Evolutionary conservation across 2,888 invertebrate genomes (phyloP).

Genomic region (Eilema griseolum): DNA sequence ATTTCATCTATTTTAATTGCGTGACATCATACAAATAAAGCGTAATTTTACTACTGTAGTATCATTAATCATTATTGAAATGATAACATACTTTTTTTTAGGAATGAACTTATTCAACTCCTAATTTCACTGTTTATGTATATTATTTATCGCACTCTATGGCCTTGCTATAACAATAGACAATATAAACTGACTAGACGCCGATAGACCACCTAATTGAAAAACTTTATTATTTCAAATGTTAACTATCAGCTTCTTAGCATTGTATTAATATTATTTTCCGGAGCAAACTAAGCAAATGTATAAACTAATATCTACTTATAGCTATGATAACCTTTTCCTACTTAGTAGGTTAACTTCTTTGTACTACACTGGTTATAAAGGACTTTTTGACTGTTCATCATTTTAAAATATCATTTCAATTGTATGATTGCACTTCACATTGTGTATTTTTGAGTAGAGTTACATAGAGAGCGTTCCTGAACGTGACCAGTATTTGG

Average conservation of each 20-base stretch:
- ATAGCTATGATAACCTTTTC: background rate
- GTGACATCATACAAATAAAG: background rate
- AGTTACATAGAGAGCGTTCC: background rate
- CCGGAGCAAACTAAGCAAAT: background rate
- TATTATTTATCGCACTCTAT: background rate
- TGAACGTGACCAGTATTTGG: background rate
- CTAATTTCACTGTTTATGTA: background rate
- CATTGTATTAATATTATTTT: constrained; percentile 2
- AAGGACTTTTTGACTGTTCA: background rate
- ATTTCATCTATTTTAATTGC: background rate
- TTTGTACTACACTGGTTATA: background rate
- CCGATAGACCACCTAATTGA: background rate
- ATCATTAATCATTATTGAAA: background rate
- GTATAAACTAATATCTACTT: background rate
- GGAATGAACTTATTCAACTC: background rate
- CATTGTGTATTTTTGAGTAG: background rate
- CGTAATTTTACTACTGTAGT: background rate
- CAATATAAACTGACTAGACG: background rate
- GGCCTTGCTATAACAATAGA: background rate
- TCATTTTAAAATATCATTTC: background rate
- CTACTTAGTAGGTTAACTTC: background rate
- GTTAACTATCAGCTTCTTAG: background rate
- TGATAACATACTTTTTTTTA: background rate
- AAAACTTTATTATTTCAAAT: background rate
- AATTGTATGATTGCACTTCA: background rate